Conservation (phyloP, 2,113 vertebrate genomes). For the Hylia prasina region DNA sequence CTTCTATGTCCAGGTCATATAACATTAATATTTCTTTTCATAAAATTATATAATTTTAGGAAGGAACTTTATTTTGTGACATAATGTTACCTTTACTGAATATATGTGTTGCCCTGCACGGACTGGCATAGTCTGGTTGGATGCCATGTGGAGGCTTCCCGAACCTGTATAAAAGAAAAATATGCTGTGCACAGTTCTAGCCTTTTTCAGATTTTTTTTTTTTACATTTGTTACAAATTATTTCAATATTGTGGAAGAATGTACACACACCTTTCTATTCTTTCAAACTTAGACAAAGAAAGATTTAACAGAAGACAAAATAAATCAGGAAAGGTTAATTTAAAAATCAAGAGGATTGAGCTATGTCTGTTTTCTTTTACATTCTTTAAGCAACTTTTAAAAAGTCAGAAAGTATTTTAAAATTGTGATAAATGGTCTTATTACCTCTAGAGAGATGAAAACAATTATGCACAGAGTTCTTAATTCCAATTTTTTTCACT, state of each 20-base stretch:
- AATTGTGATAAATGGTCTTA: neutral
- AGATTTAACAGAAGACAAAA: neutral
- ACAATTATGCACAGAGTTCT: neutral
- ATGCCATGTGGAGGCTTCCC: accelerated
- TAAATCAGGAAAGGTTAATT: neutral
- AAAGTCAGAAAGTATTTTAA: neutral
- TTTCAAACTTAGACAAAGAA: neutral
- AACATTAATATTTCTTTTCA: neutral
- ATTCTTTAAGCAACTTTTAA: neutral
- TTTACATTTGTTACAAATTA: neutral
- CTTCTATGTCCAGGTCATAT: neutral
- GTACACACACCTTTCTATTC: neutral
- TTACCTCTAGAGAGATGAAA: neutral
- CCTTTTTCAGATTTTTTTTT: neutral
- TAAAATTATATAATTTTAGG: neutral
- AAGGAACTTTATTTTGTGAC: neutral
- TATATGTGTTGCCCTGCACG: neutral
- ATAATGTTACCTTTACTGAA: neutral
- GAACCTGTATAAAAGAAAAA: neutral
- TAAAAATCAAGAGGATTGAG: neutral
- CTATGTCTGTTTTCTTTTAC: neutral
- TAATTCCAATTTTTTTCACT: neutral
- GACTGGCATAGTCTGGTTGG: neutral
- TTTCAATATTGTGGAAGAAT: neutral
- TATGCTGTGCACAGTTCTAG: neutral